Evolutionary conservation across 2,888 invertebrate genomes (phyloP).

Genomic region (Urechis unicinctus): DNA sequence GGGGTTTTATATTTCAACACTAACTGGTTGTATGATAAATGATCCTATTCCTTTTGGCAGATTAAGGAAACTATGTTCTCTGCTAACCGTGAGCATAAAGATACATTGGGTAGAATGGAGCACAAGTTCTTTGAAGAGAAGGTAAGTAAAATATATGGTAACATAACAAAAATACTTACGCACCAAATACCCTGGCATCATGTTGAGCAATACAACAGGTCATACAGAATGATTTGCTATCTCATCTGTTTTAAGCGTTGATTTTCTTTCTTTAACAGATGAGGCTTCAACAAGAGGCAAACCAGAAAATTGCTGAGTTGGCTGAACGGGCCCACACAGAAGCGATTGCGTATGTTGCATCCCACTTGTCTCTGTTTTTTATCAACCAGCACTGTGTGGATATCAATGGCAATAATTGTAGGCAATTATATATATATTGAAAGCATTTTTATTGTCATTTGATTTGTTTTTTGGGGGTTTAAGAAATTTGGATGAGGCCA

Average conservation of each 20-base stretch:
- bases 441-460: not conserved
- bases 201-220: not conserved
- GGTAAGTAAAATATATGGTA: constrained; percentile 23
- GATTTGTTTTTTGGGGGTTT: not conserved
- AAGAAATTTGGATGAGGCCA: constrained; percentile 49
- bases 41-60: constrained; percentile 26
- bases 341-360: constrained; percentile 40
- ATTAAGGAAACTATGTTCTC: constrained; percentile 47
- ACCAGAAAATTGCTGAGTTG: constrained; percentile 48
- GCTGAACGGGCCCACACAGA: constrained; percentile 49
- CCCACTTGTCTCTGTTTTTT: not conserved
- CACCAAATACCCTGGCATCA: too few relatives aligned
- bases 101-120: constrained; percentile 43
- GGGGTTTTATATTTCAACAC: too few relatives aligned
- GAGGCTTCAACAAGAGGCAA: constrained; percentile 49
- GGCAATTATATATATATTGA: not conserved
- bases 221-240: not conserved
- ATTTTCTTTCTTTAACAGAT: constrained; percentile 32
- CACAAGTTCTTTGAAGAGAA: constrained; percentile 52
- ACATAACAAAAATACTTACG: not conserved
- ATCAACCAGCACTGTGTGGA: not conserved
- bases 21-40: too few relatives aligned
- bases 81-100: constrained; percentile 46
- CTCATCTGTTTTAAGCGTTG: not conserved
- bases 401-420: not conserved